Percentiles rank a stretch among this genome's conserved stretches.
These are phyloP conservation scores for Carettochelys insculpta DNA, from an alignment of 2,113 vertebrate species.

Conservation along the genomic window DNA sequence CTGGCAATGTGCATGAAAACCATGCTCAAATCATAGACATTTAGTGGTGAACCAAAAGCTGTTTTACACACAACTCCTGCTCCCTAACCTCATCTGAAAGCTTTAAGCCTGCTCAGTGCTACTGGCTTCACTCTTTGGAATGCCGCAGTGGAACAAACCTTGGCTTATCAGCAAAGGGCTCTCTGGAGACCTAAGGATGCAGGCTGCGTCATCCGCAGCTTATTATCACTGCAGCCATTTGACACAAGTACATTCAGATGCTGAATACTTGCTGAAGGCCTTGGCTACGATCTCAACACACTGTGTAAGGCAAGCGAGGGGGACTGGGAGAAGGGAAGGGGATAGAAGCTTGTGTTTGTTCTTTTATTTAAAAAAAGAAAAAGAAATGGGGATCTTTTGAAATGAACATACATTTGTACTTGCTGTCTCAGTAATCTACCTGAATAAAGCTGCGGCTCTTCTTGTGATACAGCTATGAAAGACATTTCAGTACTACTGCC, in stretches of 20 bases:
- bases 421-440: neutral
- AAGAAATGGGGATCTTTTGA: neutral
- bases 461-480: neutral
- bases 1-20: neutral
- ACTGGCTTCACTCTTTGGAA: neutral
- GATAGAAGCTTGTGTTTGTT: neutral
- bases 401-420: neutral
- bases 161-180: conserved; percentile 39
- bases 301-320: neutral
- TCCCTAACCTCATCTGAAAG: neutral
- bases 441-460: neutral
- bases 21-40: neutral
- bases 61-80: neutral
- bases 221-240: conserved; percentile 57
- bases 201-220: conserved; percentile 65
- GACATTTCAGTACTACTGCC: neutral
- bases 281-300: neutral
- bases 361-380: neutral
- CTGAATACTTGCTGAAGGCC: conserved; percentile 53
- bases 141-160: conserved; percentile 30
- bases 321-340: neutral
- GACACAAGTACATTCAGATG: conserved; percentile 61
- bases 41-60: neutral
- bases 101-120: conserved; percentile 3
- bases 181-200: conserved; percentile 49